Base-by-base conservation (phyloP, 2,113 vertebrate genomes). In the Sander vitreus region DNA sequence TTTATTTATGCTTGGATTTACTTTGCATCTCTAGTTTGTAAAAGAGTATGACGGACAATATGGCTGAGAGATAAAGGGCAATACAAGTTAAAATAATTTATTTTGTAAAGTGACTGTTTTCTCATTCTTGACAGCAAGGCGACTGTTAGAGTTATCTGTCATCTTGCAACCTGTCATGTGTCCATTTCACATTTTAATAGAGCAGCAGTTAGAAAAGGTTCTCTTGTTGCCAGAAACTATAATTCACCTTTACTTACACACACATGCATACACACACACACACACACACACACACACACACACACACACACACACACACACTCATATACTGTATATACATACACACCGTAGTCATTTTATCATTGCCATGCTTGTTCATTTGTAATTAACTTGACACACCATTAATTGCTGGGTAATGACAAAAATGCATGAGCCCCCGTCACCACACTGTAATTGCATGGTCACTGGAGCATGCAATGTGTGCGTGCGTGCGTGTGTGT, bases 381-480 rank as follows among this genome's bases (percentile, higher is more conserved):
- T 78, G 59, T 88, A 83, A 89, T 89, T 87, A 84, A 79, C 67
- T 60, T 88, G 76, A 88, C 87, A 82, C 47, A 4, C 55, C 78
- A 83, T 85, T 90, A 78, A 93, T 91, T 92, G 86, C 73, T 64
- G 62, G 74, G 89, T 93, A 90, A 85, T 87, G 88, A 92, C 86
- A 84, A 55, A 75, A 85, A 16, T 33, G 65, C 77, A 76, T 80
- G 70, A 79, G 67, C 67, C 77, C 77, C 79, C 58, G 15, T 93
- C 88, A 90, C 76, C 87, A 73, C 60, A 14, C 18, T 85, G 79
- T 88, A 89, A 93, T 93, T 43, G 21, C 48, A 70, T 53, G 80
- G 70, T 73, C 86, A 81, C 85, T 84, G 85, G 60, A 84, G 84
- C 87, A 51, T 85, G 76, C 5, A 15, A 62, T 53, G 69, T 76